Conservation (phyloP, 2,113 vertebrate species). For the Myrmecobius fasciatus region DNA sequence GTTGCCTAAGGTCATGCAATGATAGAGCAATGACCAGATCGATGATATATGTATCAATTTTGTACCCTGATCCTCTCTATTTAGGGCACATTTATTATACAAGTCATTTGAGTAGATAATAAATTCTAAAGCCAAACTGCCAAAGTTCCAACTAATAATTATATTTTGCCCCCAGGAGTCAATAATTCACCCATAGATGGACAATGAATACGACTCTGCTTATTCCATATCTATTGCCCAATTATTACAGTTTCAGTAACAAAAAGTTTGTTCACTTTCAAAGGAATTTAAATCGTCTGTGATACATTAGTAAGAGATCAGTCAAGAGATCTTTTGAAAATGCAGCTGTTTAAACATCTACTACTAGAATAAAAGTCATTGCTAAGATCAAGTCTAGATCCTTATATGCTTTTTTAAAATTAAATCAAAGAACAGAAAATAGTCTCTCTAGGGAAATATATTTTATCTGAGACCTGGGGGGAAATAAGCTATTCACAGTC, state of each 20-base stretch:
- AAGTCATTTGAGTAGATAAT: neutral
- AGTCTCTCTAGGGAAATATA: slow-evolving; percentile 51
- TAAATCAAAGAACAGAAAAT: slow-evolving; percentile 38
- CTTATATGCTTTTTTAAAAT: slow-evolving; percentile 62
- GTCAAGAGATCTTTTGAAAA: neutral
- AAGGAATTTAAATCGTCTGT: neutral
- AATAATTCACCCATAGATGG: neutral
- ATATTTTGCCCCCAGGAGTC: neutral
- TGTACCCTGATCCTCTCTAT: neutral
- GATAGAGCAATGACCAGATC: neutral
- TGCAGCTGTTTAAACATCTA: neutral
- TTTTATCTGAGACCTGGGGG: slow-evolving; percentile 55
- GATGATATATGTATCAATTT: neutral
- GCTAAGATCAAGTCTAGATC: slow-evolving; percentile 33
- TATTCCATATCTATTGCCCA: neutral
- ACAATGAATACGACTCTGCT: neutral
- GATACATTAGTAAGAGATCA: neutral
- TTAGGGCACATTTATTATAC: neutral
- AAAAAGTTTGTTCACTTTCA: slow-evolving; percentile 12
- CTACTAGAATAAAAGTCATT: neutral
- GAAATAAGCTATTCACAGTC: slow-evolving; percentile 26
- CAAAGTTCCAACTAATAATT: neutral
- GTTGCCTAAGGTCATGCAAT: neutral
- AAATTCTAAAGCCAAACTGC: neutral
- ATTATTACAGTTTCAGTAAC: slow-evolving; percentile 12